These are phyloP conservation scores for Oncorhynchus nerka DNA, from an alignment of 2,113 vertebrate genomes.

Conservation along the genomic window DNA sequence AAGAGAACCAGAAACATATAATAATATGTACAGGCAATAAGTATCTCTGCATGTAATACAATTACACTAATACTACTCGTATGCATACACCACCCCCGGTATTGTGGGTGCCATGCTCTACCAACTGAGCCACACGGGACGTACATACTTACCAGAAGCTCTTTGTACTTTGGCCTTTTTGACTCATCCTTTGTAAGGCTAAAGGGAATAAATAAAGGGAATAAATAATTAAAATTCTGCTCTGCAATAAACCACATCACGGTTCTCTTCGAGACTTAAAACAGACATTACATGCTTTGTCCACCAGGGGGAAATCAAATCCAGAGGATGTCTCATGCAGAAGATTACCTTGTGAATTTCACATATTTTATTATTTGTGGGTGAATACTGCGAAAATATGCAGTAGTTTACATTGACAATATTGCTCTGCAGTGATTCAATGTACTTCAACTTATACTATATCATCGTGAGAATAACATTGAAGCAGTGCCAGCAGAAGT, in stretches of 20 bases:
- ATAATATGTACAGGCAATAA: background rate
- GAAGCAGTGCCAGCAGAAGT: background rate
- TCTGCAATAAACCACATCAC: background rate
- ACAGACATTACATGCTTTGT: background rate
- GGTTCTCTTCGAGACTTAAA: background rate
- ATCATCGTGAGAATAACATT: background rate
- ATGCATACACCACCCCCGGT: constrained; percentile 59
- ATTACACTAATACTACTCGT: constrained; percentile 70
- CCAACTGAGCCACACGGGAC: too few relatives aligned
- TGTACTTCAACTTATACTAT: background rate
- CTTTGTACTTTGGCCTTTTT: constrained; percentile 99
- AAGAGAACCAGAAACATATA: constrained; percentile 3
- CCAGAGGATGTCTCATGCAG: background rate
- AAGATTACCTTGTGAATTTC: background rate
- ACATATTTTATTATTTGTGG: background rate
- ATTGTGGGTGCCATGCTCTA: constrained; percentile 79
- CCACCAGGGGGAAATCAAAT: constrained; percentile 23
- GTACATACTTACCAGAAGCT: constrained; percentile 89
- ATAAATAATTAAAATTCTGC: background rate
- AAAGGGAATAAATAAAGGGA: background rate
- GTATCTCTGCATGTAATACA: background rate
- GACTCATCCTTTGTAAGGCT: constrained; percentile 99
- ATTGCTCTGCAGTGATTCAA: too few relatives aligned
- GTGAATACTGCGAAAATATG: background rate
- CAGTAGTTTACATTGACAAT: background rate